Base-by-base conservation (phyloP, 2,888 invertebrate species). In the Rhodophaea formosa region DNA sequence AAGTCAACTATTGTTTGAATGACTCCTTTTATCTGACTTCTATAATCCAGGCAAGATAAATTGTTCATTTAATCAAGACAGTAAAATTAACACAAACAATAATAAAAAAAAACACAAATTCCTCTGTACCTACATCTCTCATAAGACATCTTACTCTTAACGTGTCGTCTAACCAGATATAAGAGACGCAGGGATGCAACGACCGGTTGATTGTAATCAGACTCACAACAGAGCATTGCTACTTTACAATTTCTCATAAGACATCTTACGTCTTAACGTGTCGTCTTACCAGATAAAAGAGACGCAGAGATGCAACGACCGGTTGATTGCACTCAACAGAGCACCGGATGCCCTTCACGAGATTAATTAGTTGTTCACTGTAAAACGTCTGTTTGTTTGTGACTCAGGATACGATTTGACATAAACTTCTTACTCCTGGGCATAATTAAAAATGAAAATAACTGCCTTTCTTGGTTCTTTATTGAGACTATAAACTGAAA, bases 321-420 rank as follows among this genome's bases (percentile, higher is more conserved):
- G 60, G 61, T 59, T 61, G 61, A 61, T 61, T 61, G 60, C 63
- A 29, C 55, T 53, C 30, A 53, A 55, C 53, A 30, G 30, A 46
- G 60, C 61, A 60, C 54, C 53, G 54, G 47, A 55, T 80, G 84
- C 84, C 83, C 83, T 84, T 82, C 80, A 68, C 78, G 76, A 74
- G 77, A 72, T 77, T 75, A 79, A 80, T 79, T 79, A 77, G 68
- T 72, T 68, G 65, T 65, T 61, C 63, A 62, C 59, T 64, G 66
- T 55, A 57, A 52, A 57, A 52, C 46, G 8, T 39, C 35, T 59
- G 55, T 56, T 58, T 59, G 59, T 59, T 44, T 59, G 53, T 45
- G 56, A 56, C 55, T 55, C 45, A 55, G 30, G 54, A 14, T 16
- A 23, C 44, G 8, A 14, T 6, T 44, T 44, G 12, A n/a, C n/a